Evolutionary conservation across 2,888 invertebrate genomes (phyloP).

Genomic region (Scaptomyza reducta): DNA sequence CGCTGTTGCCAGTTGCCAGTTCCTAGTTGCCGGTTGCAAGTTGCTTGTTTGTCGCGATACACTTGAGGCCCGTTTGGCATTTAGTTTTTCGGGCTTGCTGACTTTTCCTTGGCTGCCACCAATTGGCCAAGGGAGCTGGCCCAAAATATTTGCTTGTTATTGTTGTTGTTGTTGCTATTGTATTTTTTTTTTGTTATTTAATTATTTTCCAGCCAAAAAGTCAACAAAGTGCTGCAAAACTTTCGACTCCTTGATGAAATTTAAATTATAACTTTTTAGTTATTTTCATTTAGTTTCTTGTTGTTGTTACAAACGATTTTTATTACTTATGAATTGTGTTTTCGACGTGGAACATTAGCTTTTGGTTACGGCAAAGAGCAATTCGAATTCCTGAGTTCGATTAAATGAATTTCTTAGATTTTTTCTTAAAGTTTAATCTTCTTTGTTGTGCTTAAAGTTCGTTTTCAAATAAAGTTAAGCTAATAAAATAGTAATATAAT

Average conservation of each 20-base stretch:
- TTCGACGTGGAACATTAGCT: background rate
- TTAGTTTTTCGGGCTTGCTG: constrained; percentile 47
- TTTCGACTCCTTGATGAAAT: constrained; percentile 59
- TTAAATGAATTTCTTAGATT: too few relatives aligned
- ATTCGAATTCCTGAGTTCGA: background rate
- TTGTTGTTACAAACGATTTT: constrained; percentile 2
- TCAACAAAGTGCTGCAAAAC: constrained; percentile 48
- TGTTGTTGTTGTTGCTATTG: background rate
- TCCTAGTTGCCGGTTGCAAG: constrained; percentile 32
- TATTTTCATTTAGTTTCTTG: background rate
- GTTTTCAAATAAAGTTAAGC: too few relatives aligned
- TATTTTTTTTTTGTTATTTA: constrained; percentile 57
- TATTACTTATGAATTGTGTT: constrained; percentile 21
- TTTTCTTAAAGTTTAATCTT: too few relatives aligned
- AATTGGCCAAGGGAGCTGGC: constrained; percentile 22
- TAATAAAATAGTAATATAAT: too few relatives aligned
- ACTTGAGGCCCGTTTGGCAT: constrained; percentile 70
- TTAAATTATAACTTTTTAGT: constrained; percentile 67
- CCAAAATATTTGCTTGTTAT: constrained; percentile 7
- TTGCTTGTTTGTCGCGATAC: constrained; percentile 67
- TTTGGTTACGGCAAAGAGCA: background rate
- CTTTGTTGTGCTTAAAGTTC: too few relatives aligned
- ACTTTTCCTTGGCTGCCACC: constrained; percentile 31
- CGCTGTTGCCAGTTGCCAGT: constrained; percentile 28
- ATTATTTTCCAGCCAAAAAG: constrained; percentile 63